Evolutionary conservation across 2,797 vertebrate species (phyloP), one percentile per base, ranked within the genome.

Genomic region (Notolabrus celidotus): DNA sequence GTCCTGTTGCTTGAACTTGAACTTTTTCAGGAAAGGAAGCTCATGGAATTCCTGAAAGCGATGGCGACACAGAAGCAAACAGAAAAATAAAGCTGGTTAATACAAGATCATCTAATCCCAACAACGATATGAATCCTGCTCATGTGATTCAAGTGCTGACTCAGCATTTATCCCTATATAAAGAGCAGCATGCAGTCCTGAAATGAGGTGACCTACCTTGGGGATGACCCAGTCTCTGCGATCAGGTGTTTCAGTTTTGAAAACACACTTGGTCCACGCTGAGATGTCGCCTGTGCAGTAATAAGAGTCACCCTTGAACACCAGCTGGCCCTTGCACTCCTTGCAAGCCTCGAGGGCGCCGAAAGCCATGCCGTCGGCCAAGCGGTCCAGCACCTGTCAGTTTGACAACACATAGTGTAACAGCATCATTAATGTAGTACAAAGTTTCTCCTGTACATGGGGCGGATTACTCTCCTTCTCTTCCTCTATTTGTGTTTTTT

Each of bases 261-360:
- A 94, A 74, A 96, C 95, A 16, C 98, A 99, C 83, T 99, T 99
- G 9, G 98, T 99, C 98, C 98, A 99, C 66, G 96, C 96, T 3
- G 97, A 98, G 82, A 99, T 95, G 63, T 99, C 92, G 7, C 98
- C 98, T 0, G 93, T 95, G 25, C 97, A 99, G 87, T 97, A 96
- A 38, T 99, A 99, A 0, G 96, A 95, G 0, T 99, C 96, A 0
- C 95, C 94, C 88, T 96, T 99, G 85, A 98, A 99, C 70, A 97
- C 95, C 86, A 99, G 92, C 90, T 99, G 98, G 15, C 97, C 97
- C 0, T 83, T 85, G 84, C 98, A 99, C 56, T 96, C 92, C 46
- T 93, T 92, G 0, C 98, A 99, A 58, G 95, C 91, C 71, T 96
- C 93, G 2, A 99, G 92, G 19, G 96, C 95, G 2, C 98, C 98